Base-by-base conservation (phyloP, 53 echinoderm and acorn worm genomes). In the Crossaster papposus region DNA sequence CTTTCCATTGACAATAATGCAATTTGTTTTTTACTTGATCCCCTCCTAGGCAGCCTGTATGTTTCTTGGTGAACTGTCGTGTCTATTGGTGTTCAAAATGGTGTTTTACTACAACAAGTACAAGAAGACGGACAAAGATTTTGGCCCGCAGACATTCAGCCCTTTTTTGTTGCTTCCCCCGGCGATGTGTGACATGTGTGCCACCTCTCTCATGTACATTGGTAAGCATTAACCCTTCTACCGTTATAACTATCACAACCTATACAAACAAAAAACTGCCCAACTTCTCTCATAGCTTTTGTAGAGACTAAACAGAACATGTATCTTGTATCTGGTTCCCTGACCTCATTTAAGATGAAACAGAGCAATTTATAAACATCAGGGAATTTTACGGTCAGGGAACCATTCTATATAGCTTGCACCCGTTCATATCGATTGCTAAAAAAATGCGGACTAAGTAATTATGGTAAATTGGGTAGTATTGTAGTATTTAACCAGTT, bases 151-250 rank as follows among this genome's bases (percentile, higher is more conserved):
- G 90, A 79, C 64, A 79, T 95, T 95, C 54, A 89, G 81, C 51
- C 95, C 95, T 3, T 86, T 95, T 53, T 87, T 95, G 24, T 70
- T 95, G 90, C 65, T 93, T 17, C 91, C 95, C 0, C 93, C 95
- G 10, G 93, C 95, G 6, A 76, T 95, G 91, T 95, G 95, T 88
- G 95, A 95, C 62, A 95, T 95, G 95, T 91, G 91, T 81, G 95
- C 91, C 0, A 95, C 95, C 36, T 95, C 95, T 14, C 91, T 95
- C 13, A 95, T 95, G 95, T 95, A 95, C 77, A 91, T 93, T 64
- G 95, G 95, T 93, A 82, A 70, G 95, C 28, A 68, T 14, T 26
- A 28, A 68, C 4, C 11, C 3, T 64, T 3, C 15, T 18, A 14
- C 20, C 11, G 11, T 64, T 9, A 22, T 3, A 64, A 18, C 3